phyloP scores from a whole-genome alignment of 1,140 invertebrate genomes.

The Cecropterus lyciades region DNA sequence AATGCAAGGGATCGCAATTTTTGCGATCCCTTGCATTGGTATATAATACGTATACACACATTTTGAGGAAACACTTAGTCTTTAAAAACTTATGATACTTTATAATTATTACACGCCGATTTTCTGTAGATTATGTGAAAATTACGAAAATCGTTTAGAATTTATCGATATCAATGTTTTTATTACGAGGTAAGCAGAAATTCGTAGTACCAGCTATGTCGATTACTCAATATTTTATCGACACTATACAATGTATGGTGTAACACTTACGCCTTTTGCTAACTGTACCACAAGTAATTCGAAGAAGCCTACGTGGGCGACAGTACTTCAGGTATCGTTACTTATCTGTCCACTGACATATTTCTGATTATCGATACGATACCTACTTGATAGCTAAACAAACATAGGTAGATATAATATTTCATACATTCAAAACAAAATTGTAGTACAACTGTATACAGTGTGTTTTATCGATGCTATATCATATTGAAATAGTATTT shows the following conservation, averaged over 20 bases:
- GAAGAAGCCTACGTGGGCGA: conserved; percentile 10
- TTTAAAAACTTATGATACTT: no score
- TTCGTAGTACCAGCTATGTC: no score
- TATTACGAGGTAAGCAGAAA: no score
- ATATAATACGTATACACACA: no score
- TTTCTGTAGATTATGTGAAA: no score
- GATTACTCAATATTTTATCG: background rate
- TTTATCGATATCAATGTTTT: no score
- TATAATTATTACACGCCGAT: no score
- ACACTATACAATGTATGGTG: background rate
- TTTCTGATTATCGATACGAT: conserved; percentile 49
- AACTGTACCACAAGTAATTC: conserved; percentile 3
- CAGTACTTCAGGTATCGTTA: background rate
- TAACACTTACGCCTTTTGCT: background rate
- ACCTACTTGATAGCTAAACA: conserved; percentile 38
- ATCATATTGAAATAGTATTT: background rate
- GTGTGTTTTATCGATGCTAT: background rate
- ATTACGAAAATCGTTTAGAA: no score
- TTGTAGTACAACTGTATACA: background rate
- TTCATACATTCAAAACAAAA: background rate
- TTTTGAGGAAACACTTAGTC: no score
- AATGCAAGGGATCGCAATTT: no score
- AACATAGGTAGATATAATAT: background rate
- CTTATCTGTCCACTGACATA: conserved; percentile 44
- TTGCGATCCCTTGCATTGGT: no score